Base-by-base conservation (phyloP, 1,140 invertebrate genomes). In the Bombus fervidus region DNA sequence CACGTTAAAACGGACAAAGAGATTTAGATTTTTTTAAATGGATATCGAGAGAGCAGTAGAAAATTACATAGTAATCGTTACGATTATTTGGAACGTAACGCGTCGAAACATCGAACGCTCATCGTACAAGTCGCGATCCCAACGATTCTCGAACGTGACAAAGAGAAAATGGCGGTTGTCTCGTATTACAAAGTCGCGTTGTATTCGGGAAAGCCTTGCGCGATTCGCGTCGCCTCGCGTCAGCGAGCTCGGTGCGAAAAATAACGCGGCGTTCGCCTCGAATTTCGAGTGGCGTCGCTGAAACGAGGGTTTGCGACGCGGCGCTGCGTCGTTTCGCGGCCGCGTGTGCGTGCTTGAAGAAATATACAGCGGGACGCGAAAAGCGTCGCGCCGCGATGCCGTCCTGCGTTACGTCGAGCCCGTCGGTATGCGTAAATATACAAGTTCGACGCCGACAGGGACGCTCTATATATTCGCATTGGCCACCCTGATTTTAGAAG, bases 341-440 rank as follows among this genome's bases (percentile, higher is more conserved):
- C 81, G 88, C 85, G 88, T 87, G 89, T 89, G 87, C 86, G 84
- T 86, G 86, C 87, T 91, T 92, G 91, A 93, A 94, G 92, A 94
- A 94, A 95, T 95, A 95, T 94, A 95, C 94, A 94, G 64, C 64
- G 89, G 89, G 92, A 93, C 89, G 92, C 89, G 92, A 92, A 92
- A 93, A 94, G 92, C 93, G 93, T 95, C 94, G 94, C 92, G 91
- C 88, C 87, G 88, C 91, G 90, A 88, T 92, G 91, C 93, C 93
- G 92, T 93, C 93, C 94, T 94, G 93, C 92, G 93, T 94, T 94
- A 94, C 94, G 90, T 94, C 92, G 89, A 90, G 87, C 87, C 87
- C 89, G 90, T 86, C 91, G 93, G 94, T 91, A 95, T 95, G 92
- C 88, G 90, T 95, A 95, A 95, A 95, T 95, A 95, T 94, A 95